Conservation (phyloP, 2,113 vertebrate species). For the Capreolus pygargus region DNA sequence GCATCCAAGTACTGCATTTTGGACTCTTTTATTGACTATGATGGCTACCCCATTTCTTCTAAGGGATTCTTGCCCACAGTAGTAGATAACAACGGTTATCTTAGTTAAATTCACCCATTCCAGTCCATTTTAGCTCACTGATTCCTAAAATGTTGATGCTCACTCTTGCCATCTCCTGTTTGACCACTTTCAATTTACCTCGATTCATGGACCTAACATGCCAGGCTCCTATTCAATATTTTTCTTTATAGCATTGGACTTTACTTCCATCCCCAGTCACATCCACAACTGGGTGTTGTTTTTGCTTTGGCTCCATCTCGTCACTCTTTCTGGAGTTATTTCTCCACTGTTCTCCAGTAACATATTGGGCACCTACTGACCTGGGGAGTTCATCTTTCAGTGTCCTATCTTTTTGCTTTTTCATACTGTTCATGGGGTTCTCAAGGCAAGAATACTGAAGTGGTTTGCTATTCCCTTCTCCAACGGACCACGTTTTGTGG, state of each 20-base stretch:
- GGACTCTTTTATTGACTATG: neutral
- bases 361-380: neutral
- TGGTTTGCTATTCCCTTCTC: neutral
- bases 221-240: neutral
- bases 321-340: neutral
- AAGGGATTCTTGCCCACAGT: neutral
- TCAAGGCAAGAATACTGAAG: neutral
- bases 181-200: neutral
- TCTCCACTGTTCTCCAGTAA: neutral
- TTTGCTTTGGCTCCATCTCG: neutral
- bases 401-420: neutral
- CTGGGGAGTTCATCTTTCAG: neutral
- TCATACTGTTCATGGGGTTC: neutral
- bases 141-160: neutral
- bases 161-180: neutral
- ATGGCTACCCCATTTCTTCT: neutral
- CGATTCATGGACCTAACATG: neutral
- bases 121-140: neutral
- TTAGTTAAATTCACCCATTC: neutral
- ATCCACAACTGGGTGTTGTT: neutral
- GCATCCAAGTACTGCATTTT: neutral
- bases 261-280: neutral
- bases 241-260: neutral
- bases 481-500: neutral
- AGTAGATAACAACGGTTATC: neutral